Percentiles rank a stretch among this genome's conserved stretches.
Evolutionary conservation across 2,888 invertebrate genomes (phyloP).

Genomic region (Philopedon plagiatum): DNA sequence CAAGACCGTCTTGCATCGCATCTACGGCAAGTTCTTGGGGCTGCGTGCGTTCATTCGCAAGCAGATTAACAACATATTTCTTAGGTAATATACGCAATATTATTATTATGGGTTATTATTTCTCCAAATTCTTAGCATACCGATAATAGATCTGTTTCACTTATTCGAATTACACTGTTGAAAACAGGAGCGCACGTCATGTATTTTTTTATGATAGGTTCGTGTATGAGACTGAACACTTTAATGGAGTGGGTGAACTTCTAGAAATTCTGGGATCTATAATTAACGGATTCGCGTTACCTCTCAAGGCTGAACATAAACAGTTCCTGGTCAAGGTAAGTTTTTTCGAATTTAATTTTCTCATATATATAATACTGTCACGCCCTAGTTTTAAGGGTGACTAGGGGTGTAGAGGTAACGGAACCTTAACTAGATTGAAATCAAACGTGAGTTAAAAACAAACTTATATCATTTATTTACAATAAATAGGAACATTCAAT

Average conservation of each 20-base stretch:
- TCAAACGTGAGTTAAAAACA: too few relatives aligned
- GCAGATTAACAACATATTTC: constrained; percentile 98
- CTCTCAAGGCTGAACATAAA: constrained; percentile 98
- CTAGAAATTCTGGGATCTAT: constrained; percentile 98
- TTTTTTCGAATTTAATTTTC: neutral
- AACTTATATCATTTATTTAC: too few relatives aligned
- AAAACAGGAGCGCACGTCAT: too few relatives aligned
- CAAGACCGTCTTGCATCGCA: constrained; percentile 97
- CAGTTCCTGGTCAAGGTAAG: constrained; percentile 90
- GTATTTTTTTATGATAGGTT: constrained; percentile 76
- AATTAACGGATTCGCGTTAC: constrained; percentile 98
- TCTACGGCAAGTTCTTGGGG: constrained; percentile 97
- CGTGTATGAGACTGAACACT: constrained; percentile 99
- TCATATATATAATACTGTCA: neutral
- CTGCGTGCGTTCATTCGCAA: constrained; percentile 97
- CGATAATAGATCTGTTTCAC: too few relatives aligned
- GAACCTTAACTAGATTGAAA: too few relatives aligned
- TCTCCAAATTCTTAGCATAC: too few relatives aligned
- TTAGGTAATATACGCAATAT: constrained; percentile 73
- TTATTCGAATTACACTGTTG: too few relatives aligned
- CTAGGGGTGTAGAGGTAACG: neutral
- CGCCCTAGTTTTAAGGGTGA: too few relatives aligned
- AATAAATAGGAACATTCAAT: too few relatives aligned
- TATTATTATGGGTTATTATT: too few relatives aligned
- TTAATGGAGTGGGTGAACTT: constrained; percentile 97